Evolutionary conservation across 1,140 invertebrate species (phyloP), one percentile per base, ranked within the genome.

Genomic region (Papilio aristodemus): DNA sequence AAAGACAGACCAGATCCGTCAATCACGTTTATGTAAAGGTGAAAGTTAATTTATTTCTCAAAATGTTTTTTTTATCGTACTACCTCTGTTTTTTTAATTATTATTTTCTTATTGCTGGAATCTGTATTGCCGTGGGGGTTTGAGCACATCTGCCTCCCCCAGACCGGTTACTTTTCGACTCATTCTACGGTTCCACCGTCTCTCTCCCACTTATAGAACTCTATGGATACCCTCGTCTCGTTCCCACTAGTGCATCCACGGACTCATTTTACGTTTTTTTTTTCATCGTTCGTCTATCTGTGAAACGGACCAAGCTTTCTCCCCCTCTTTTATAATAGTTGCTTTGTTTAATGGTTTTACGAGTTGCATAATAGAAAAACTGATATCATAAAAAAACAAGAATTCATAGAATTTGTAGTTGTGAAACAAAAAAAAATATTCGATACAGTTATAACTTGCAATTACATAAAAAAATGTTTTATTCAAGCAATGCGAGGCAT

Each of bases 221-320:
- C 69, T 54, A 22, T 14, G 22, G 13, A 70, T 83, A 70, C 25
- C 6, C 57, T 75, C 66, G 11, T 84, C 83, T 78, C 80, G 43
- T 62, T 89, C 78, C 43, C 80, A 81, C 87, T 46, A 64, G 69
- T 72, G 71, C 77, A 71, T 71, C 86, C 83, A 89, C 83, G 89
- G 84, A 92, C 91, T 92, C 91, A 92, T 92, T 92, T 92, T 91
- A 90, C 85, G 85, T 92, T 87, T 92, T 89, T 92, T 92, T 92
- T 84, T 83, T 73, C 82, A 82, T 72, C 83, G 76, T 77, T 85
- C 85, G 76, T 72, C 81, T 86, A 88, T 86, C 78, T 82, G 79
- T 73, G 71, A 80, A 78, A 78, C 74, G 74, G 72, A 71, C 68
- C 64, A 71, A 77, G 68, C 73, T 73, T 76, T 77, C 74, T 75